Conservation (phyloP, 2,113 vertebrate genomes). For the Pitta sordida region DNA sequence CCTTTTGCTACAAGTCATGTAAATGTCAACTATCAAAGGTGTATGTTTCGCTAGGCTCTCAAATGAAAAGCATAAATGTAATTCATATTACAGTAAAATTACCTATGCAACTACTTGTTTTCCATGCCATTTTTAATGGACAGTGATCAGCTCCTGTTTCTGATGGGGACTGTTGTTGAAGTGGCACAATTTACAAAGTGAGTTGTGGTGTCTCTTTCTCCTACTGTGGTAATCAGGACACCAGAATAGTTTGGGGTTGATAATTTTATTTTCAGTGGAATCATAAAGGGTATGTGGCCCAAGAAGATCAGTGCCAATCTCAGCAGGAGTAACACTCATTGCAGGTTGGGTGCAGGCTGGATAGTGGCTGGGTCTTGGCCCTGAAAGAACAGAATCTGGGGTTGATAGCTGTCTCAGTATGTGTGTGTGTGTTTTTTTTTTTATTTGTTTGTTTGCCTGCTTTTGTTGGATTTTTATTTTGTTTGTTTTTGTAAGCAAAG, state of each 20-base stretch:
- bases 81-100: neutral
- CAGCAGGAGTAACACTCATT: neutral
- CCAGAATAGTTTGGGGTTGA: neutral
- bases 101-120: neutral
- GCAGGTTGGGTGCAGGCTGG: neutral
- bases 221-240: fast-evolving
- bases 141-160: neutral
- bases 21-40: neutral
- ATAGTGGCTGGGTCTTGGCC: neutral
- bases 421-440: fast-evolving
- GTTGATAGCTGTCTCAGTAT: neutral
- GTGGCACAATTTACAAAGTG: neutral
- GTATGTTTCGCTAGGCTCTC: neutral
- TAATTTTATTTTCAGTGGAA: neutral
- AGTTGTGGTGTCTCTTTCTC: neutral
- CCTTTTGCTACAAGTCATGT: neutral
- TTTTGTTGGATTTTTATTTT: neutral
- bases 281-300: neutral
- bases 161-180: neutral
- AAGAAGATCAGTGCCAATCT: neutral
- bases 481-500: neutral
- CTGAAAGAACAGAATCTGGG: neutral
- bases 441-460: neutral
- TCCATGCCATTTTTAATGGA: neutral
- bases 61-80: neutral